Base-by-base conservation (phyloP, 1,140 invertebrate species). In the Cryptotermes secundus region DNA sequence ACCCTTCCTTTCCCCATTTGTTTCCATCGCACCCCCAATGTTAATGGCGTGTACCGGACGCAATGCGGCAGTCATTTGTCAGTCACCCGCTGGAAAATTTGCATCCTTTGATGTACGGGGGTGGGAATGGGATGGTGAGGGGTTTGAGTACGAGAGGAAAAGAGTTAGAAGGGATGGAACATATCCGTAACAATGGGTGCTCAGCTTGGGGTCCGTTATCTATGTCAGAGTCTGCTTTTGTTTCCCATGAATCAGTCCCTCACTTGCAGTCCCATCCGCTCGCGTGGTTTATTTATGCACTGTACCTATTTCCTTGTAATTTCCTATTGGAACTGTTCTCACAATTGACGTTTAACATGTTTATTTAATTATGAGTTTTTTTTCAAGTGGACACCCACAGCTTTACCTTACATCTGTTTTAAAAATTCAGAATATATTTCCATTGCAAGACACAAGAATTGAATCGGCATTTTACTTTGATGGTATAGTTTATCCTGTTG, bases 61-160 rank as follows among this genome's bases (percentile, higher is more conserved):
- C 59, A 72, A 72, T 72, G 81, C 81, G 35, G 81, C 34, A 82
- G 81, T 82, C 81, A 82, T 82, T 53, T 82, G 81, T 82, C 45
- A 49, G 81, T 59, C 81, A 82, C 42, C 45, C 81, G 53, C 81
- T 82, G 81, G 81, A 82, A 82, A 82, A 82, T 82, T 82, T 82
- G 81, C 81, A 82, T 82, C 81, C 81, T 82, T 82, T 82, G 81
- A 82, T 59, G 81, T 82, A 59, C 31, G 7, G 81, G 19, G 42
- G 42, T 45, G 81, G 26, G 35, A 26, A 38, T 45, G 80, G 36
- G 80, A 26, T 31, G 26, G 80, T 49, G 31, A 81, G 81, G 38
- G 81, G 31, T 26, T 49, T 45, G 81, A 82, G 81, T 49, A 34
- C 10, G 45, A 59, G 81, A 31, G 81, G 81, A 59, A 59, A 34